A percentile compares a stretch with the other conserved stretches of the same genome.
phyloP scores from a whole-genome alignment of 2,888 invertebrate species.

The Nudaria mundana region DNA sequence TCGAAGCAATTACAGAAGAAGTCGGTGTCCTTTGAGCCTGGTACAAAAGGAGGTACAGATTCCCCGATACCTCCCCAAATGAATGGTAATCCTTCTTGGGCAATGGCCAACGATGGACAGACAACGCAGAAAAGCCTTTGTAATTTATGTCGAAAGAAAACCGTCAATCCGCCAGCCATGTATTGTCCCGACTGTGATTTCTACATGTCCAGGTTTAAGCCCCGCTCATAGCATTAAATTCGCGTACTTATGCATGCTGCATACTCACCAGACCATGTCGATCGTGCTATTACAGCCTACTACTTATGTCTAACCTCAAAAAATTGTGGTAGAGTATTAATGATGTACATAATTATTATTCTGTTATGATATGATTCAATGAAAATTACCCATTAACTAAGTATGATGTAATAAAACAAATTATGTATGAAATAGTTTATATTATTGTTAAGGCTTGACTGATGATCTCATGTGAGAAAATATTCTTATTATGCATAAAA shows the following conservation, averaged over 20 bases:
- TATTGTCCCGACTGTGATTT: slow-evolving; percentile 96
- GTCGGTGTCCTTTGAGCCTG: slow-evolving; percentile 86
- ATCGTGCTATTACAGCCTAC: slow-evolving; percentile 10
- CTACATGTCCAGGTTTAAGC: slow-evolving; percentile 93
- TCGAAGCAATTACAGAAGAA: slow-evolving; percentile 85
- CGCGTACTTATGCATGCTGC: too few species aligned
- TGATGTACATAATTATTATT: too few species aligned
- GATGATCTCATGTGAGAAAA: slow-evolving; percentile 40
- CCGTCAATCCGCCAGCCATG: slow-evolving; percentile 87
- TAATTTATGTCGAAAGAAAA: slow-evolving; percentile 93
- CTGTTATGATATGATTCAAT: too few species aligned
- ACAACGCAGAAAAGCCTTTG: slow-evolving; percentile 84
- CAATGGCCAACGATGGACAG: slow-evolving; percentile 41
- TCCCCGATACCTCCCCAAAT: slow-evolving; percentile 70
- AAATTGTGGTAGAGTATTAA: too few species aligned
- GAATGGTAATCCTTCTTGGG: slow-evolving; percentile 48
- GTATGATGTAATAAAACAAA: slow-evolving; percentile 15
- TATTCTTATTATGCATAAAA: slow-evolving; percentile 30
- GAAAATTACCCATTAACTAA: too few species aligned
- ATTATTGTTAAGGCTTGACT: slow-evolving; percentile 31
- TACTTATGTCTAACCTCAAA: too few species aligned
- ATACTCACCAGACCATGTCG: neutral
- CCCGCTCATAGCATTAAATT: slow-evolving; percentile 72
- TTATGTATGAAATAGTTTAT: slow-evolving; percentile 25
- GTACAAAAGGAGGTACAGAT: slow-evolving; percentile 84